These are phyloP conservation scores for Paradoxurus hermaphroditus DNA, from an alignment of 2,113 vertebrate genomes.

Conservation along the genomic window DNA sequence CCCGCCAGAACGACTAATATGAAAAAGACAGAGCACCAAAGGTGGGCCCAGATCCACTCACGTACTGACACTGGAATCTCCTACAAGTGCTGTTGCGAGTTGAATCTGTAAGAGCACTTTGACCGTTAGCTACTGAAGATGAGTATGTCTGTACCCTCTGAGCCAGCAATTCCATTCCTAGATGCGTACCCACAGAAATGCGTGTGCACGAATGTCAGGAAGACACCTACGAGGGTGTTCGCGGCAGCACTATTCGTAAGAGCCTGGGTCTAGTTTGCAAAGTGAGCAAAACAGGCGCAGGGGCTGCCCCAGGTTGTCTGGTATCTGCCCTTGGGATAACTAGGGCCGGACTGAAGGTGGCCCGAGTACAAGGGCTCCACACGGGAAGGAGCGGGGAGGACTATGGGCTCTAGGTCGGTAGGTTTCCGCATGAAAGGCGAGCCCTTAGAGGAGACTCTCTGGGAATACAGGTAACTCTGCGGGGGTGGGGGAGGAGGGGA, in stretches of 20 bases:
- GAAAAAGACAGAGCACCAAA: neutral
- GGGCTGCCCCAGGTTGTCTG: neutral
- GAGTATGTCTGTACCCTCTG: neutral
- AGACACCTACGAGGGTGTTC: neutral
- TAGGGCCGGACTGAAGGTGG: neutral
- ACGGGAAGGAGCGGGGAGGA: neutral
- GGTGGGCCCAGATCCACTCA: neutral
- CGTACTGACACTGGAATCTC: neutral
- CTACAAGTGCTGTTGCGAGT: neutral
- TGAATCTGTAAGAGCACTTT: neutral
- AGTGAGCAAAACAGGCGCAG: neutral
- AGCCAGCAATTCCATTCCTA: neutral
- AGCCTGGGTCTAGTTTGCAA: neutral
- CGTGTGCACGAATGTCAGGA: neutral
- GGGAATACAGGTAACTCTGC: neutral
- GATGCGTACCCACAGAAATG: neutral
- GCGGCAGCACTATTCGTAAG: neutral
- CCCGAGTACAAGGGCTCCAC: neutral
- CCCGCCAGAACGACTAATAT: neutral
- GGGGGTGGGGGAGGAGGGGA: too few species aligned
- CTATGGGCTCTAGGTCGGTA: neutral
- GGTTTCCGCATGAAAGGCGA: neutral
- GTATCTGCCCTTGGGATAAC: neutral
- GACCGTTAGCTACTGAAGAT: neutral
- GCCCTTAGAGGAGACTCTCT: neutral